Base-by-base conservation (phyloP, 2,888 invertebrate species). In the Helicoverpa assulta region DNA sequence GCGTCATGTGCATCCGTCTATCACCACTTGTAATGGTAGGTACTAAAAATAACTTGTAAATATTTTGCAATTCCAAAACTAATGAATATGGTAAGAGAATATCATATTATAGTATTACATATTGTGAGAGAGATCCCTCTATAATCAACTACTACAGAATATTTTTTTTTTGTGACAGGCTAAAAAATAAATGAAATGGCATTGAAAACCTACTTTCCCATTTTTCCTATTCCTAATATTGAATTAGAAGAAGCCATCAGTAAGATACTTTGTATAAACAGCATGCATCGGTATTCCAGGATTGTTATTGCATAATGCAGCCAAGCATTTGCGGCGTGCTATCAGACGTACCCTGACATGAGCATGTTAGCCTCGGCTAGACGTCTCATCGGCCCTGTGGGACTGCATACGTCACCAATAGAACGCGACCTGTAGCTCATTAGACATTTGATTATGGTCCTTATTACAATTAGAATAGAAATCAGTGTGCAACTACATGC, bases 261-360 rank as follows among this genome's bases (percentile, higher is more conserved):
- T 47, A 4, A 50, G 50, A 18, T n/a, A 50, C 18, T 50, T 50
- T 50, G 3, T 10, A 50, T 50, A 18, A 18, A 18, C 18, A 18
- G 18, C 3, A 50, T 19, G 16, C 10, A 50, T n/a, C 1, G 8
- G n/a, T 18, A n/a, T 18, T 19, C 50, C n/a, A 7, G n/a, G 18
- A 18, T 8, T 3, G 55, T 26, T 37, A 57, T 65, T 57, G 56
- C 37, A 29, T n/a, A 21, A 65, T 57, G 43, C 12, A 29, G 19
- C 16, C 47, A 37, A 4, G 8, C 56, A 71, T 52, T 56, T 70
- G 65, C 65, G 53, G 53, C 53, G 26, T 53, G 47, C 56, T 65
- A 72, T 72, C 70, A 37, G 18, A 29, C 19, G 19, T 29, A 72
- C n/a, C 57, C 37, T 29, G 65, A 53, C 57, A 58, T 29, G 19